These are phyloP conservation scores for Mormyrops attenuatus DNA, from an alignment of 2,797 vertebrate genomes.

Conservation along the genomic window DNA sequence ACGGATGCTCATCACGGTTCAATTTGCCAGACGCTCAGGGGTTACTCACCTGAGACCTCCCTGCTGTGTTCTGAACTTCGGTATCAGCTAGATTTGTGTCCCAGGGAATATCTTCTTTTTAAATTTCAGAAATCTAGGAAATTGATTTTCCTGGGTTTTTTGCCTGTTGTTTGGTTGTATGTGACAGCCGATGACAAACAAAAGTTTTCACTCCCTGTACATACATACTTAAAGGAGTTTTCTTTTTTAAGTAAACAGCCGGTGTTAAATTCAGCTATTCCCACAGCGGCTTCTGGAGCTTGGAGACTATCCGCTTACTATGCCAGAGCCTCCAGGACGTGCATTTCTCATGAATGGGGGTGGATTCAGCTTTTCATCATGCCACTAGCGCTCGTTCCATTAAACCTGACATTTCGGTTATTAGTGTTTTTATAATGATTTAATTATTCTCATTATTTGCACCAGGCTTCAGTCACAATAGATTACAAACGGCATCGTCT, in stretches of 20 bases:
- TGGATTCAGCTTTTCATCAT: neutral
- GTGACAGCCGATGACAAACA: neutral
- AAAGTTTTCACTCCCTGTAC: neutral
- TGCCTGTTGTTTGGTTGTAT: neutral
- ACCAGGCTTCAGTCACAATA: constrained; percentile 42
- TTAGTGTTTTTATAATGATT: constrained; percentile 44
- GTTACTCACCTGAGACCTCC: neutral
- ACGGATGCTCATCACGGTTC: neutral
- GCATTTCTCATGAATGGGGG: neutral
- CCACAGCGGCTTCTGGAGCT: neutral
- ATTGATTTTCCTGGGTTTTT: neutral
- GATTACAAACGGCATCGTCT: constrained; percentile 41
- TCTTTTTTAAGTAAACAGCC: neutral
- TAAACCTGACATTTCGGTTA: constrained; percentile 41
- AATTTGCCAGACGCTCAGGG: too few species aligned
- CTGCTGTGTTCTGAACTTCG: neutral
- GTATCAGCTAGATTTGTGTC: neutral
- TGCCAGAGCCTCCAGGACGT: neutral
- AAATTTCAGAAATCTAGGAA: neutral
- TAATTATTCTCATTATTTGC: constrained; percentile 43
- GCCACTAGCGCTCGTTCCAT: constrained; percentile 12
- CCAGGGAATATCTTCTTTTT: neutral
- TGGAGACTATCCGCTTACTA: neutral
- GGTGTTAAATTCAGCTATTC: neutral
- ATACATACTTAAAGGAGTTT: neutral